A percentile compares a stretch with the other conserved stretches of the same genome.
Evolutionary conservation across 2,113 vertebrate species (phyloP).

Genomic region (Gnathonemus echidnorhynchus): DNA sequence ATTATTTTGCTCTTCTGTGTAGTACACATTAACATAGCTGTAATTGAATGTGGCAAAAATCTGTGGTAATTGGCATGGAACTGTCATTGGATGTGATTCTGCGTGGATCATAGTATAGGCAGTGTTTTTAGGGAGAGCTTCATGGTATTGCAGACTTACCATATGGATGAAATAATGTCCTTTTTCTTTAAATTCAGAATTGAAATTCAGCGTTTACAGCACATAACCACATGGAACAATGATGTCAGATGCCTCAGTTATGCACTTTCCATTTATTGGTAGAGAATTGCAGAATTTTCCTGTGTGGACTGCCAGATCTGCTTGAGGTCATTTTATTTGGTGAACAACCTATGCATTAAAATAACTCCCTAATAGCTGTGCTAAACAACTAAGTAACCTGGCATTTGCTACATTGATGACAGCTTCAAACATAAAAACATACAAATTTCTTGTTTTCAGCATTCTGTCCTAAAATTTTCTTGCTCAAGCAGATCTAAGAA

Average conservation of each 20-base stretch:
- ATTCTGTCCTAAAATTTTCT: background rate
- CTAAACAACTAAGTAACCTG: background rate
- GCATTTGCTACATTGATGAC: background rate
- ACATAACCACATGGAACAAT: conserved; percentile 5
- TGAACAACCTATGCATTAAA: conserved; percentile 13
- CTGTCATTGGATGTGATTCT: background rate
- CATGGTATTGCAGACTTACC: background rate
- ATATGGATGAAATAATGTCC: background rate
- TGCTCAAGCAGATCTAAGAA: background rate
- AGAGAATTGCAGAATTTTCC: conserved; percentile 2
- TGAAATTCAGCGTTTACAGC: background rate
- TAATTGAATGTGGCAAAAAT: background rate
- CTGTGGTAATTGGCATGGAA: background rate
- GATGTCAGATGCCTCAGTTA: background rate
- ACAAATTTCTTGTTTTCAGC: background rate
- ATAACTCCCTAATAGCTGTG: background rate
- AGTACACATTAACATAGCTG: background rate
- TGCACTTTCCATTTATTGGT: background rate
- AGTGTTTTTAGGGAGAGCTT: background rate
- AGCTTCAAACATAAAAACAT: conserved; percentile 1
- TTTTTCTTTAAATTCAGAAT: background rate
- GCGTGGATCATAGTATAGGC: background rate
- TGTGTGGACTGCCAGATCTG: conserved; percentile 7
- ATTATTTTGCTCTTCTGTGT: background rate
- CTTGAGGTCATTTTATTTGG: conserved; percentile 3